Percentiles rank a stretch among this genome's conserved stretches.
Evolutionary conservation across 2,113 vertebrate genomes (phyloP).

Genomic region (Eptesicus fuscus): DNA sequence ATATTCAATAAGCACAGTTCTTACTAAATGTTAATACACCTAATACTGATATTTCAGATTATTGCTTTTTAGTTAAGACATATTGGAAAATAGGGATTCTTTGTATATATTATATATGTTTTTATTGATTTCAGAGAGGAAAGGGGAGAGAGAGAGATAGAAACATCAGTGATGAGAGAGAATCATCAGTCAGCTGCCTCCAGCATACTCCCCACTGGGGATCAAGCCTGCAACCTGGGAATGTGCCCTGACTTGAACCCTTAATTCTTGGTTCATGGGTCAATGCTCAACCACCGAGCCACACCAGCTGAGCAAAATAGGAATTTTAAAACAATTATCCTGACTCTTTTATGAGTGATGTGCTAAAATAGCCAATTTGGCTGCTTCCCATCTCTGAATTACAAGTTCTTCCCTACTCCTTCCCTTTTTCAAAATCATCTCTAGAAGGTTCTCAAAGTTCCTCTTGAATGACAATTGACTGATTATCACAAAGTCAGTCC

Average conservation of each 20-base stretch:
- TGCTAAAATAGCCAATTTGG: not conserved
- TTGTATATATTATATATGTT: no score
- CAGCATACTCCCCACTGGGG: no score
- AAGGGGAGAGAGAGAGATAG: no score
- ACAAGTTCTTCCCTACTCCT: not conserved
- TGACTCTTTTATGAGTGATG: not conserved
- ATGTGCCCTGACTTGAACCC: no score
- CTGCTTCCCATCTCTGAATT: not conserved
- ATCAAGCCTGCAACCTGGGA: no score
- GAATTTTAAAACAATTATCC: constrained; percentile 3
- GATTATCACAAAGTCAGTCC: constrained; percentile 17
- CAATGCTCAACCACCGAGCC: no score
- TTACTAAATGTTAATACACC: not conserved
- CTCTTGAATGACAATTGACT: constrained; percentile 30
- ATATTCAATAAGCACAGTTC: constrained; percentile 19
- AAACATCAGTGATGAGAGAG: no score
- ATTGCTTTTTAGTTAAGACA: not conserved
- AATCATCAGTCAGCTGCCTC: no score
- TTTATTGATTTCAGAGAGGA: no score
- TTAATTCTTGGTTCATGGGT: no score
- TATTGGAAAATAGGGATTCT: constrained; percentile 18
- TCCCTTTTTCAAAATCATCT: constrained; percentile 10
- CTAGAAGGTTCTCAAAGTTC: not conserved
- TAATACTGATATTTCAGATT: constrained; percentile 25
- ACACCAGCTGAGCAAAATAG: not conserved